Conservation (phyloP, 2,797 vertebrate species). For the Poeciliopsis paucimaculata region DNA sequence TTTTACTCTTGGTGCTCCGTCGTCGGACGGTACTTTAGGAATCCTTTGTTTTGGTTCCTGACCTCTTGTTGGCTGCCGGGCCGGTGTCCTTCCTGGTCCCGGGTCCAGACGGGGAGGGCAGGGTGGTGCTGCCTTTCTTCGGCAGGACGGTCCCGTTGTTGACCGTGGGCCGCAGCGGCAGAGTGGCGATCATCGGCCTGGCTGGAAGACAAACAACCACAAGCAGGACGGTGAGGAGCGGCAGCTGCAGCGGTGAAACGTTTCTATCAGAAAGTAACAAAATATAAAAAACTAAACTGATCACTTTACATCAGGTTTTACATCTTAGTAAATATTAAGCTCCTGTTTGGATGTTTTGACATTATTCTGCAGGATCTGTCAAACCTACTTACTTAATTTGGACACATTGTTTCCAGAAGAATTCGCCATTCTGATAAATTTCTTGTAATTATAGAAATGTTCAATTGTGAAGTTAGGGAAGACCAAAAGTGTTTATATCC, state of each 20-base stretch:
- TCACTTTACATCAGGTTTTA: neutral
- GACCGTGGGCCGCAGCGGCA: slow-evolving; percentile 90
- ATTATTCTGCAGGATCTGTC: neutral
- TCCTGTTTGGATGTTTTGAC: neutral
- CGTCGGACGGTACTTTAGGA: neutral
- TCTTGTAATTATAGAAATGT: no score
- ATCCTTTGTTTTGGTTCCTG: slow-evolving; percentile 17
- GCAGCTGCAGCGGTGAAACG: neutral
- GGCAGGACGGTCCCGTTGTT: slow-evolving; percentile 96
- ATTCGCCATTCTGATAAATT: no score
- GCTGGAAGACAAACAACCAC: slow-evolving; percentile 79
- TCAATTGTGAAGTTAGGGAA: no score
- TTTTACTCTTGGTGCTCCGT: no score
- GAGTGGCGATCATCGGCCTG: slow-evolving; percentile 91
- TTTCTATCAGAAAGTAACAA: neutral
- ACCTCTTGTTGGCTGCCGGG: slow-evolving; percentile 88
- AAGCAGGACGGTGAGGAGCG: neutral
- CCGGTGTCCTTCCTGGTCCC: slow-evolving; percentile 89
- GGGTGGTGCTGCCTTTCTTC: slow-evolving; percentile 91
- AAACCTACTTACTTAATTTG: no score
- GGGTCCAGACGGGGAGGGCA: slow-evolving; percentile 91
- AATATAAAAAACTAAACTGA: neutral
- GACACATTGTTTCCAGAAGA: no score
- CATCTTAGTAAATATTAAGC: neutral
- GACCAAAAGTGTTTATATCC: no score